phyloP scores from a whole-genome alignment of 2,797 vertebrate species.

The Craterocephalus amniculus region DNA sequence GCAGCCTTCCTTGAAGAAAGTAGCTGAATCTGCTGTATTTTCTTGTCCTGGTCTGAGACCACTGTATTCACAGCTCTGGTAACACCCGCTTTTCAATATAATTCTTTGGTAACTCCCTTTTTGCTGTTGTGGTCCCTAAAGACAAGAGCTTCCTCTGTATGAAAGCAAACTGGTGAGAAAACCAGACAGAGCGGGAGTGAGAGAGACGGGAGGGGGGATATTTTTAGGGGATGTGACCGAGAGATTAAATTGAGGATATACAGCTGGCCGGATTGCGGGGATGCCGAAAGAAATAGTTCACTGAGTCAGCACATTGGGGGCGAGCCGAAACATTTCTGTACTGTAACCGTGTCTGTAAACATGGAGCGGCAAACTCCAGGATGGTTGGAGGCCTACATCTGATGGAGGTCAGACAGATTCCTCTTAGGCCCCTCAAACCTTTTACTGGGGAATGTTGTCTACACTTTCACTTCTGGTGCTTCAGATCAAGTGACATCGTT shows the following conservation, averaged over 20 bases:
- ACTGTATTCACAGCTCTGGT: conserved; percentile 22
- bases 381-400: neutral
- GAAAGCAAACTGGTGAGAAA: conserved; percentile 28
- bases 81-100: conserved; percentile 52
- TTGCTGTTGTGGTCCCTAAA: conserved; percentile 51
- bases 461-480: conserved; percentile 20
- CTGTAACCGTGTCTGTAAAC: conserved; percentile 33
- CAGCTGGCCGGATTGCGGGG: conserved; percentile 49
- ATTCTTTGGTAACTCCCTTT: conserved; percentile 63
- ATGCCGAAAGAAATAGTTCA: conserved; percentile 63
- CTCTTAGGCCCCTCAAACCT: conserved; percentile 39
- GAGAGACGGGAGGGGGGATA: conserved; percentile 27
- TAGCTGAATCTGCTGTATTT: conserved; percentile 5
- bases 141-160: conserved; percentile 62
- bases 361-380: conserved; percentile 27
- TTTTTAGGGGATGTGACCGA: conserved; percentile 59
- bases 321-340: conserved; percentile 44
- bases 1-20: conserved; percentile 2
- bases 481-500: conserved; percentile 34
- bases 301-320: conserved; percentile 59
- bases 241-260: conserved; percentile 47
- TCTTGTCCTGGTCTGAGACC: conserved; percentile 30
- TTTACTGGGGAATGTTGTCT: conserved; percentile 29
- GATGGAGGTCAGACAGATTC: conserved; percentile 35
- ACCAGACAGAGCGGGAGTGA: conserved; percentile 6